A percentile compares a stretch with the other conserved stretches of the same genome.
These are phyloP conservation scores for Arrhamphus sclerolepis DNA, from an alignment of 2,797 vertebrate species.

Conservation along the genomic window DNA sequence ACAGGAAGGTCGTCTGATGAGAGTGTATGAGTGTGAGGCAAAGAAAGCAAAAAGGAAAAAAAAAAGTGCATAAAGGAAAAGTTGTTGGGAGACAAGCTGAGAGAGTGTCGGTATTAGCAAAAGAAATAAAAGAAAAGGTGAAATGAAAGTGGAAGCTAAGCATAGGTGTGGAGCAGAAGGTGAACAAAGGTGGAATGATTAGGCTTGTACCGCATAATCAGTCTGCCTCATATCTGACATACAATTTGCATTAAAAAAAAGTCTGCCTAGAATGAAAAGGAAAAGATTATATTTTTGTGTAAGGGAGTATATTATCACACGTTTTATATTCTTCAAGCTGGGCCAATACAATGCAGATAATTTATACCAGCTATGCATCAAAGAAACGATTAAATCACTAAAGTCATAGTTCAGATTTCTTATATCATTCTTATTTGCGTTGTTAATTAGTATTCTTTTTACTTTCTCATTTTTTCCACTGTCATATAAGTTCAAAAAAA, in stretches of 20 bases:
- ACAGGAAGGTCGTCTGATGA: constrained; percentile 60
- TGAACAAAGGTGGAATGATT: constrained; percentile 70
- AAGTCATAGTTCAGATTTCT: background rate
- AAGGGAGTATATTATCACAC: constrained; percentile 22
- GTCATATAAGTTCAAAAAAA: background rate
- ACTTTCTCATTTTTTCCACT: constrained; percentile 1
- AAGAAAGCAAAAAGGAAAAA: constrained; percentile 26
- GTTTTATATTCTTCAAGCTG: constrained; percentile 16
- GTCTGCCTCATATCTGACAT: constrained; percentile 37
- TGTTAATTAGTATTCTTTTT: background rate
- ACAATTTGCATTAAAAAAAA: constrained; percentile 1
- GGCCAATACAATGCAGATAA: constrained; percentile 7
- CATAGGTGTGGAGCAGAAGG: constrained; percentile 44
- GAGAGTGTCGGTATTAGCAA: constrained; percentile 46
- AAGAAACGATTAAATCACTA: background rate
- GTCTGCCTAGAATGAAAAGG: constrained; percentile 8
- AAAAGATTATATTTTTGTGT: constrained; percentile 22
- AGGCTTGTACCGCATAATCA: constrained; percentile 57
- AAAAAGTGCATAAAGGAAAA: constrained; percentile 8
- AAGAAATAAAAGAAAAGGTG: constrained; percentile 52
- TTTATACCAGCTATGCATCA: background rate
- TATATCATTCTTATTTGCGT: background rate
- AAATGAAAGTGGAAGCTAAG: constrained; percentile 61
- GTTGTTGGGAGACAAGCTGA: constrained; percentile 30
- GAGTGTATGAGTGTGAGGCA: constrained; percentile 18